These are phyloP conservation scores for Rhynchomys soricoides DNA, from an alignment of 2,113 vertebrate species.

Conservation along the genomic window DNA sequence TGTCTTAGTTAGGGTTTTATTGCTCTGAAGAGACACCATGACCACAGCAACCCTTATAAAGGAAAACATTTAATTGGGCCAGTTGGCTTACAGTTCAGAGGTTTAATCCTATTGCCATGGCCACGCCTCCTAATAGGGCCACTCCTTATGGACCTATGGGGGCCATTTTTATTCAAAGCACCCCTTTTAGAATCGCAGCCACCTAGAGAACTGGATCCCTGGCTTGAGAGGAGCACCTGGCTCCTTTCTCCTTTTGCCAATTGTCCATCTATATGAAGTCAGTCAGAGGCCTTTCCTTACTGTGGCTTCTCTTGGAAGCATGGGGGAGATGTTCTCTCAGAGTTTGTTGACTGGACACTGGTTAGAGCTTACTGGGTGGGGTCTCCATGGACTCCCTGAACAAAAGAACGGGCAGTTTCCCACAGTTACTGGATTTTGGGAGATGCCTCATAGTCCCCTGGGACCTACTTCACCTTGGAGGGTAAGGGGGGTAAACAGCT, in stretches of 20 bases:
- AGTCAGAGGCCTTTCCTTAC: background rate
- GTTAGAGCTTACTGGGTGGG: background rate
- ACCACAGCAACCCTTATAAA: background rate
- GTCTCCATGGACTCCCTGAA: background rate
- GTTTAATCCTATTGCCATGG: background rate
- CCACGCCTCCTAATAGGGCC: background rate
- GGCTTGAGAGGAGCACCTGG: background rate
- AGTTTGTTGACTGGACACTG: background rate
- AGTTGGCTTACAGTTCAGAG: background rate
- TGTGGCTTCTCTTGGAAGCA: background rate
- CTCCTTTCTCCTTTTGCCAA: background rate
- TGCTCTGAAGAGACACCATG: background rate
- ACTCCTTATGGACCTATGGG: background rate
- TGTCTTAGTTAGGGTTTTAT: background rate
- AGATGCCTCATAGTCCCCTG: background rate
- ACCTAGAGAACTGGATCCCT: background rate
- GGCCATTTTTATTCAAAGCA: background rate
- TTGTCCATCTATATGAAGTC: background rate
- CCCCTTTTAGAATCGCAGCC: background rate
- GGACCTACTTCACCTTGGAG: background rate
- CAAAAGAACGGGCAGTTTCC: background rate
- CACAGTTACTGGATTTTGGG: background rate
- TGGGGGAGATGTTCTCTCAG: background rate
- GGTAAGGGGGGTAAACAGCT: background rate
- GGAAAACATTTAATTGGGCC: background rate